Base-by-base conservation (phyloP, 2,888 invertebrate genomes). In the Coecobrya sp. region DNA sequence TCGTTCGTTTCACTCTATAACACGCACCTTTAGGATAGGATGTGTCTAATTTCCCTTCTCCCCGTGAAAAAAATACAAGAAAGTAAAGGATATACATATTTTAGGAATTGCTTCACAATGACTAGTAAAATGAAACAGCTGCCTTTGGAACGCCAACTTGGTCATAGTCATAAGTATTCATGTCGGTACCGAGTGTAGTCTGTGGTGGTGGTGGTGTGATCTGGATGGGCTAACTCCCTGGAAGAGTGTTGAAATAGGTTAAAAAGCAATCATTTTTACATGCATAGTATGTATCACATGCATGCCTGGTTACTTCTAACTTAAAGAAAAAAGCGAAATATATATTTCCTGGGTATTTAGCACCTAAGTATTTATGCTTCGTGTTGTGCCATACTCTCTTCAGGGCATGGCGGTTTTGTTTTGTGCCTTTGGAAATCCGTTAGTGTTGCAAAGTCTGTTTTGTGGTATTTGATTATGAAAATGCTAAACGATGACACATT, bases 91-190 rank as follows among this genome's bases (percentile, higher is more conserved):
- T 36, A 10, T 36, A 85, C 45, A 62, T 65, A 85, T 22, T 65
- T 85, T n/a, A 19, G 85, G 65, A 62, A 65, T n/a, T 85, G 85
- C 65, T 85, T 85, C 68, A 65, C 85, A 42, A 13, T 65, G 85
- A 62, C 85, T 65, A 65, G 55, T 27, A 59, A 82, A 36, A 85
- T 65, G 62, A 85, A 65, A 42, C 62, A 85, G 62, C 85, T 85
- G 62, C 0, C n/a, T 19, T 62, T 84, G 73, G 52, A 79, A 79
- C 25, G 25, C 25, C 49, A 79, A 45, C 42, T 59, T 59, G 59
- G 59, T 27, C 45, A 73, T 36, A 36, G 59, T 27, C 45, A 73
- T 36, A 36, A 10, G 27, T 79, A 79, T 79, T 36, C 79, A 49
- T 49, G 79, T 27, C 52, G 25, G 25, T 22, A 25, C 36, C 36